Conservation (phyloP, 2,888 invertebrate species). For the Drosophila cognata region DNA sequence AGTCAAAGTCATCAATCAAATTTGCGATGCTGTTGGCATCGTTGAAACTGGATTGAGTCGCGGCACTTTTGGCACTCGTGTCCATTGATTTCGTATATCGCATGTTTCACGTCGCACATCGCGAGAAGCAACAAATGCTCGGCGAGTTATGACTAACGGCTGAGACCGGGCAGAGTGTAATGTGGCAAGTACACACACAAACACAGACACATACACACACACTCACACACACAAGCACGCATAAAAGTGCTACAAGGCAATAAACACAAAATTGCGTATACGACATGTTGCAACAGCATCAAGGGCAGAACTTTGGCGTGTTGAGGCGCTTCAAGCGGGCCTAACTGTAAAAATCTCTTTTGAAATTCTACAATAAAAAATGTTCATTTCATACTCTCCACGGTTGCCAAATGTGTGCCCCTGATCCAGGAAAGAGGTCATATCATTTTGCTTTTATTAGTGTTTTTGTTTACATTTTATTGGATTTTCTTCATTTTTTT, state of each 20-base stretch:
- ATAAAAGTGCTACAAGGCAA: slow-evolving; percentile 67
- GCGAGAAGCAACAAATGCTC: slow-evolving; percentile 51
- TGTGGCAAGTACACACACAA: slow-evolving; percentile 24
- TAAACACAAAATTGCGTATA: slow-evolving; percentile 71
- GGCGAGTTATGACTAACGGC: slow-evolving; percentile 47
- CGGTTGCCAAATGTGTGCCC: slow-evolving; percentile 17
- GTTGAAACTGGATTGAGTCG: slow-evolving; percentile 40
- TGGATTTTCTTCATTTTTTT: slow-evolving; percentile 35
- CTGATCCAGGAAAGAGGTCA: slow-evolving; percentile 59
- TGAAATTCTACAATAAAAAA: slow-evolving; percentile 66
- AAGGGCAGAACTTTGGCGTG: slow-evolving; percentile 19
- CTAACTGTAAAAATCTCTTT: slow-evolving; percentile 57
- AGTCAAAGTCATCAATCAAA: slow-evolving; percentile 70
- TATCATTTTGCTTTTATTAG: slow-evolving; percentile 70
- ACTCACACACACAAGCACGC: not conserved
- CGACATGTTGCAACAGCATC: slow-evolving; percentile 68
- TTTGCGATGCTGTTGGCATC: slow-evolving; percentile 35
- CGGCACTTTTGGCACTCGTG: slow-evolving; percentile 10
- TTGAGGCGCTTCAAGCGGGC: slow-evolving; percentile 8
- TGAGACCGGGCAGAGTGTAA: slow-evolving; percentile 19
- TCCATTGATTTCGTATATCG: slow-evolving; percentile 45
- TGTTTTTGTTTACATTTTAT: slow-evolving; percentile 69
- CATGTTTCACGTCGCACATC: slow-evolving; percentile 12
- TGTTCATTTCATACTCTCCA: slow-evolving; percentile 49
- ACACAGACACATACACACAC: not conserved